Conservation (phyloP, 2,797 vertebrate species). For the Gymnoscopelus microlampas region DNA sequence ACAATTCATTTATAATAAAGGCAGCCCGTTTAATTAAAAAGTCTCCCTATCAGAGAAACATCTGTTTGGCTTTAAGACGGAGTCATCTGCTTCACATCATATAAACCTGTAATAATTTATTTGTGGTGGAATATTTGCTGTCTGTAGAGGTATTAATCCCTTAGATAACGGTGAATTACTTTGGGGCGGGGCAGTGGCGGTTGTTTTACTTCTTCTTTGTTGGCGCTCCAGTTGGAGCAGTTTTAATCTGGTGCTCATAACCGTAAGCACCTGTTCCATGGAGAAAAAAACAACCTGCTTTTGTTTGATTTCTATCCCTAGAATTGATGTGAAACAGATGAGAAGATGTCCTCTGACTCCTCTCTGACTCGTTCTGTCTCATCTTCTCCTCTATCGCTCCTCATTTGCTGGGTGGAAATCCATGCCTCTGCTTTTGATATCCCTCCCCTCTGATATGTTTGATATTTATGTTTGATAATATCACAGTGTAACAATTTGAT, state of each 20-base stretch:
- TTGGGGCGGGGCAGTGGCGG: neutral
- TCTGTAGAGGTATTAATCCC: neutral
- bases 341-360: neutral
- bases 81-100: constrained; percentile 17
- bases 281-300: neutral
- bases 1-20: constrained; percentile 25
- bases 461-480: too few relatives aligned
- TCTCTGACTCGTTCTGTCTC: neutral
- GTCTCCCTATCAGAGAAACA: constrained; percentile 26
- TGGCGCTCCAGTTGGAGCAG: constrained; percentile 21
- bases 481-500: too few relatives aligned
- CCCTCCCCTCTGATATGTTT: too few relatives aligned
- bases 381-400: neutral
- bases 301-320: constrained; percentile 8
- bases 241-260: constrained; percentile 18
- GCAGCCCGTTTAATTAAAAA: constrained; percentile 35
- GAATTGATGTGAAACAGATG: constrained; percentile 6
- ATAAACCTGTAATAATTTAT: neutral
- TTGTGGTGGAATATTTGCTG: neutral
- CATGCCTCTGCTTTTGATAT: too few relatives aligned
- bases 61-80: constrained; percentile 4
- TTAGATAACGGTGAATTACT: constrained; percentile 35
- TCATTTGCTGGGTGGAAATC: too few relatives aligned
- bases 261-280: constrained; percentile 1
- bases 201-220: neutral